Percentiles rank a stretch among this genome's conserved stretches.
Evolutionary conservation across 2,888 invertebrate genomes (phyloP).

Genomic region (Polyommatus iphigenia): DNA sequence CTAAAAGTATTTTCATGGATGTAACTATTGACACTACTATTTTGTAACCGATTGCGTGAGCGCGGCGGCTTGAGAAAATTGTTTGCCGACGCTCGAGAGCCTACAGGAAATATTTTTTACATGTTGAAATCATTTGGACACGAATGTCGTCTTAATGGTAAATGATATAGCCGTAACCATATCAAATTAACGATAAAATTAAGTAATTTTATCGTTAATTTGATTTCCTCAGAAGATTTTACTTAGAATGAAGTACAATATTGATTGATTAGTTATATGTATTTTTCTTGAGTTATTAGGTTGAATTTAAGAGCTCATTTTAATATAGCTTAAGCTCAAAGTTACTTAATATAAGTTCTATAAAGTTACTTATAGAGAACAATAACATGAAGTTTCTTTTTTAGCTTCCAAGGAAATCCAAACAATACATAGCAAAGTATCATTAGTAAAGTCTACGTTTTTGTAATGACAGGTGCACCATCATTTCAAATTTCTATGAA

Average conservation of each 20-base stretch:
- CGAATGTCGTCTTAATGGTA: conserved; percentile 14
- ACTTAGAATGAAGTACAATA: too few species aligned
- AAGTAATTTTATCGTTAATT: too few species aligned
- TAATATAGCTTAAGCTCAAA: not conserved
- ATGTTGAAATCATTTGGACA: conserved; percentile 21
- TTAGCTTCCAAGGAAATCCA: not conserved
- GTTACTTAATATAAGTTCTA: too few species aligned
- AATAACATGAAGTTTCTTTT: not conserved
- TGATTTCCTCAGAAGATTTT: too few species aligned
- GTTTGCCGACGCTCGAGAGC: conserved; percentile 18
- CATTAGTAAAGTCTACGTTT: not conserved
- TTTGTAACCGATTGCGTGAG: conserved; percentile 42
- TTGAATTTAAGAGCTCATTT: not conserved
- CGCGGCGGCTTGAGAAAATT: conserved; percentile 27
- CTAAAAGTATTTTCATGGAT: conserved; percentile 41
- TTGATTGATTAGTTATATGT: too few species aligned
- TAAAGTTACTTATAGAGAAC: not conserved
- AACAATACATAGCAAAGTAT: not conserved
- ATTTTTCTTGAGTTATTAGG: not conserved
- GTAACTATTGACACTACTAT: conserved; percentile 41
- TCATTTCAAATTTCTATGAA: conserved; percentile 25
- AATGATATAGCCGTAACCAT: not conserved
- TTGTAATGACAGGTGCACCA: conserved; percentile 1
- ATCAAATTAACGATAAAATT: not conserved
- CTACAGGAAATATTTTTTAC: conserved; percentile 24